A percentile compares a stretch with the other conserved stretches of the same genome.
phyloP scores from a whole-genome alignment of 2,113 vertebrate genomes.

The Noctilio leporinus region DNA sequence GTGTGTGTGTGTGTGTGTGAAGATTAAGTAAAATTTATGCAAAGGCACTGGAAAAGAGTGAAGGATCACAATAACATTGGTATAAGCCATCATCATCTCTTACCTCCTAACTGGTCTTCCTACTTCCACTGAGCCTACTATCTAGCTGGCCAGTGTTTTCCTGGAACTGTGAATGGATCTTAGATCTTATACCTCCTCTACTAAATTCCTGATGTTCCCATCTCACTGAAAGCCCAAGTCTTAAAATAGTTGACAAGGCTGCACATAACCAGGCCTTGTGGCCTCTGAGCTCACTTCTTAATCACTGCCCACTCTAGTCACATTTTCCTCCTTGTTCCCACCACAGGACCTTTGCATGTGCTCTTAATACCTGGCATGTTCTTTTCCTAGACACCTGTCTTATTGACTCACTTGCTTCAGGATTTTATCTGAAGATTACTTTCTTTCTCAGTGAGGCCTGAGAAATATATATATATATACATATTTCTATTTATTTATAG shows the following conservation, averaged over 20 bases:
- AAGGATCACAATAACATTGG: not conserved
- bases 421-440: not conserved
- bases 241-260: not conserved
- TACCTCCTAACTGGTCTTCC: not conserved
- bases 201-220: not conserved
- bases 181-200: not conserved
- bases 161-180: not conserved
- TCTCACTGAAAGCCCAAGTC: not conserved
- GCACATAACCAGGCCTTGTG: not conserved
- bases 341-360: not conserved
- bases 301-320: not conserved
- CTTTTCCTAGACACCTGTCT: not conserved
- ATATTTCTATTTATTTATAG: too few species aligned
- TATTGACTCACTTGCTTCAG: not conserved
- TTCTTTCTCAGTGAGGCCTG: not conserved
- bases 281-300: not conserved
- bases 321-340: not conserved
- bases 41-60: not conserved
- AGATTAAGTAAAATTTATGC: not conserved
- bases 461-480: too few species aligned
- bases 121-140: not conserved
- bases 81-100: not conserved
- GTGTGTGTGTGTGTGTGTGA: not conserved
- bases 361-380: not conserved
- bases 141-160: not conserved